Evolutionary conservation across 2,888 invertebrate genomes (phyloP).

Genomic region (Papilio gigon): DNA sequence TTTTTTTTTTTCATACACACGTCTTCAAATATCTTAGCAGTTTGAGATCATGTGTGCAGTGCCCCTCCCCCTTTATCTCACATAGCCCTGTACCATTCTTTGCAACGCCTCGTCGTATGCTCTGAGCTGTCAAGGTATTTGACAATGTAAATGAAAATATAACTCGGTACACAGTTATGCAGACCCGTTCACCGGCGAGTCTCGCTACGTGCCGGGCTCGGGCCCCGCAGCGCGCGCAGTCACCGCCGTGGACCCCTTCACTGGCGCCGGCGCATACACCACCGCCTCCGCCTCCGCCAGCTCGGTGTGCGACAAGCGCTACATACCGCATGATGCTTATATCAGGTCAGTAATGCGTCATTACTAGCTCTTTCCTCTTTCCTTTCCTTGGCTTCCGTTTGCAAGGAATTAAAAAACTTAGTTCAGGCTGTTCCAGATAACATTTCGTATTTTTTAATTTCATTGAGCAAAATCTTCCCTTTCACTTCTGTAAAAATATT

Average conservation of each 20-base stretch:
- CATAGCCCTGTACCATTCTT: too few species aligned
- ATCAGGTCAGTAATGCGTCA: slow-evolving; percentile 67
- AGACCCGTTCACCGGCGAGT: slow-evolving; percentile 87
- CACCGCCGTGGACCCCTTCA: slow-evolving; percentile 84
- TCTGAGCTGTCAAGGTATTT: too few species aligned
- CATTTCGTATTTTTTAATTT: not conserved
- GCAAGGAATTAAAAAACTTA: too few species aligned
- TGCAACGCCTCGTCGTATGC: too few species aligned
- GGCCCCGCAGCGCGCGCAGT: slow-evolving; percentile 46
- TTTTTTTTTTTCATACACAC: too few species aligned
- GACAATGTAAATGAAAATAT: not conserved
- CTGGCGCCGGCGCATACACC: slow-evolving; percentile 75
- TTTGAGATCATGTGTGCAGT: too few species aligned
- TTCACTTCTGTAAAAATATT: not conserved
- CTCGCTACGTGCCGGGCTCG: slow-evolving; percentile 85
- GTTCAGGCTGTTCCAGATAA: too few species aligned
- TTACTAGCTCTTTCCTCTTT: too few species aligned
- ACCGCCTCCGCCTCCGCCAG: slow-evolving; percentile 46
- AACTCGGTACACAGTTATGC: slow-evolving; percentile 56
- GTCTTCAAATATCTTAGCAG: too few species aligned
- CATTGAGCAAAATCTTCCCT: not conserved
- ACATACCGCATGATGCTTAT: slow-evolving; percentile 73
- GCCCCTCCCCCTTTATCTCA: too few species aligned
- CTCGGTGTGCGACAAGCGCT: slow-evolving; percentile 58
- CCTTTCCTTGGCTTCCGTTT: too few species aligned